A percentile compares a stretch with the other conserved stretches of the same genome.
These are phyloP conservation scores for Quadriops clusia DNA, from an alignment of 2,888 invertebrate species.

Conservation along the genomic window DNA sequence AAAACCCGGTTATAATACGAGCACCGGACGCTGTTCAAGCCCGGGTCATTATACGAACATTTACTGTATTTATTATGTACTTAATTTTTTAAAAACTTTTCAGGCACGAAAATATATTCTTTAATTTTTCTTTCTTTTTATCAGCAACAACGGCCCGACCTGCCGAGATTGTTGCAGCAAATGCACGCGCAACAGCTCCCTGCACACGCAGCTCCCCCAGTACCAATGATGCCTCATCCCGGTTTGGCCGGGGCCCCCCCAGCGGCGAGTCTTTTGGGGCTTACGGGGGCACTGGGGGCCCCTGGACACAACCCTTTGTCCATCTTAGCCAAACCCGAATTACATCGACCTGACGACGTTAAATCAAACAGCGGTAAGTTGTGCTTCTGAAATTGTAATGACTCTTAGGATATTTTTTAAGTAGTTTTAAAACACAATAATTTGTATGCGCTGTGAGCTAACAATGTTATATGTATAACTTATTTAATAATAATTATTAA, in stretches of 20 bases:
- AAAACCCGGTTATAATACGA: too few relatives aligned
- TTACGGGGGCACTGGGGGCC: constrained; percentile 49
- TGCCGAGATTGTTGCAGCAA: constrained; percentile 76
- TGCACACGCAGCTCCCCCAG: constrained; percentile 60
- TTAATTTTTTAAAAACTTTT: constrained; percentile 2
- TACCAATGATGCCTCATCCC: constrained; percentile 58
- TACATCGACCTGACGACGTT: constrained; percentile 63
- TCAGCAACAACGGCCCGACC: constrained; percentile 77
- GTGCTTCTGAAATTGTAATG: too few relatives aligned
- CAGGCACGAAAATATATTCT: constrained; percentile 2
- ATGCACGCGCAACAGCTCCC: constrained; percentile 85
- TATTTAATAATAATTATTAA: too few relatives aligned
- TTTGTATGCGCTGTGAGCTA: too few relatives aligned
- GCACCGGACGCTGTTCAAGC: too few relatives aligned
- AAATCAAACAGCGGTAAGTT: constrained; percentile 64
- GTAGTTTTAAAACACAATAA: too few relatives aligned
- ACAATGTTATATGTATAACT: too few relatives aligned
- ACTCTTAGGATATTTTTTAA: too few relatives aligned
- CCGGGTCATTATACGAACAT: too few relatives aligned
- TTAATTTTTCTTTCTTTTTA: constrained; percentile 31
- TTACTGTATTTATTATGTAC: neutral
- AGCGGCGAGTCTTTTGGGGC: constrained; percentile 48
- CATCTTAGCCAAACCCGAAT: constrained; percentile 67
- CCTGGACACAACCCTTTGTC: constrained; percentile 64
- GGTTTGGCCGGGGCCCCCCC: constrained; percentile 45